Evolutionary conservation across 1,140 invertebrate species (phyloP).

Genomic region (Drosophila lacertosa): DNA sequence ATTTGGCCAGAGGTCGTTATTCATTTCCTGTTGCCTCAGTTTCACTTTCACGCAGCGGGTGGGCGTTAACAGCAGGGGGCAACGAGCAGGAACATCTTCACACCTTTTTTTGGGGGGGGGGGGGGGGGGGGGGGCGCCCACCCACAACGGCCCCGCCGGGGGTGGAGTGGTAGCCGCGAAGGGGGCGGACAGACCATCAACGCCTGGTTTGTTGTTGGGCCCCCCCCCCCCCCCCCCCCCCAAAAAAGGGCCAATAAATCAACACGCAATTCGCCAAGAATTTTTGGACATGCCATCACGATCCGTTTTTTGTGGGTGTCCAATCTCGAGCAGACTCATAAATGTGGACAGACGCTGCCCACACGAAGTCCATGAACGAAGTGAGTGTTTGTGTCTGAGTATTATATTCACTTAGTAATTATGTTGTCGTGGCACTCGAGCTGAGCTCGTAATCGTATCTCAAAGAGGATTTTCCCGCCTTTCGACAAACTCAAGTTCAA

Average conservation of each 20-base stretch:
- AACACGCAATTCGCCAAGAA: constrained; percentile 58
- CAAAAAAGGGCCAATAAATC: constrained; percentile 64
- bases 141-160: constrained; percentile 51
- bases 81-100: constrained; percentile 52
- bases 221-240: too few species aligned
- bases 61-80: constrained; percentile 1
- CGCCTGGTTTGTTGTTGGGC: too few species aligned
- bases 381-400: constrained; percentile 15
- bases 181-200: too few species aligned
- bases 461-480: constrained; percentile 56
- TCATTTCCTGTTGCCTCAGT: constrained; percentile 30
- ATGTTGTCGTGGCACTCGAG: constrained; percentile 61
- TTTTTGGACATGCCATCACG: constrained; percentile 34
- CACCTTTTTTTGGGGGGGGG: too few species aligned
- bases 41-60: constrained; percentile 19
- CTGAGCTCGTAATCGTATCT: constrained; percentile 18
- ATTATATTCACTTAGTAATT: constrained; percentile 45
- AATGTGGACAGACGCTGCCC: constrained; percentile 8
- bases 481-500: neutral
- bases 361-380: constrained; percentile 62
- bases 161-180: too few species aligned
- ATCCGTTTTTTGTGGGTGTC: constrained; percentile 31
- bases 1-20: constrained; percentile 26
- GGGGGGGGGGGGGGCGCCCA: too few species aligned
- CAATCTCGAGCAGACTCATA: constrained; percentile 25